phyloP scores from a whole-genome alignment of 2,797 vertebrate species.

The Dermochelys coriacea region DNA sequence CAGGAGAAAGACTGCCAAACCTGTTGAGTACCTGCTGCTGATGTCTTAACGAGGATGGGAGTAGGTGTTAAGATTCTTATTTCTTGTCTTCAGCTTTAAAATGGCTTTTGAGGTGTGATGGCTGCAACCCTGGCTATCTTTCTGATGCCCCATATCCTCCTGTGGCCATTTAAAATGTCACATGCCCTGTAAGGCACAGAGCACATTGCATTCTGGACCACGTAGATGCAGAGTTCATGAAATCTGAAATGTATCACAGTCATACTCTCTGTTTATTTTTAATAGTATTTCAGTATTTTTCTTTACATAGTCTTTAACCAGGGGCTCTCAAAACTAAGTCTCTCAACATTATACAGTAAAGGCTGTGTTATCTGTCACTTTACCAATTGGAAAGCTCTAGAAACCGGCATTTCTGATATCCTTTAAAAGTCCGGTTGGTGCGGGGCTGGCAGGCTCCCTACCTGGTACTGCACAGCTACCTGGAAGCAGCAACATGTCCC shows the following conservation, averaged over 20 bases:
- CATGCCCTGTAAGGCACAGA: not conserved
- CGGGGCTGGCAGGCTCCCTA: too few relatives aligned
- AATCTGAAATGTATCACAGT: not conserved
- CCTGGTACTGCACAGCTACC: too few relatives aligned
- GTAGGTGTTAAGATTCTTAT: not conserved
- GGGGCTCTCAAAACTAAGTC: not conserved
- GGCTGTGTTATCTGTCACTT: too few relatives aligned
- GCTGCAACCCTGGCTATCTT: not conserved
- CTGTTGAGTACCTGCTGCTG: not conserved
- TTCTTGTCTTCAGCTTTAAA: not conserved
- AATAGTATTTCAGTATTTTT: not conserved
- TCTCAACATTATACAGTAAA: not conserved
- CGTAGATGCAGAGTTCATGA: not conserved
- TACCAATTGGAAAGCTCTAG: too few relatives aligned
- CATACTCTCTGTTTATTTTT: not conserved
- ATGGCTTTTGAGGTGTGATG: not conserved
- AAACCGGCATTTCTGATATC: too few relatives aligned
- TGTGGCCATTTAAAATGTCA: not conserved
- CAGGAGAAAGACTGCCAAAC: not conserved
- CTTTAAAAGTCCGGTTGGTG: too few relatives aligned
- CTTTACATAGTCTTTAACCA: not conserved
- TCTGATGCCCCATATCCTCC: not conserved
- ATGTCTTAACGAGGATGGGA: not conserved
- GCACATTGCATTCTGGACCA: accelerated
- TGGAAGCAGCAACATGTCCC: too few relatives aligned